These are phyloP conservation scores for Sericinus montela DNA, from an alignment of 2,888 invertebrate genomes.

Conservation along the genomic window DNA sequence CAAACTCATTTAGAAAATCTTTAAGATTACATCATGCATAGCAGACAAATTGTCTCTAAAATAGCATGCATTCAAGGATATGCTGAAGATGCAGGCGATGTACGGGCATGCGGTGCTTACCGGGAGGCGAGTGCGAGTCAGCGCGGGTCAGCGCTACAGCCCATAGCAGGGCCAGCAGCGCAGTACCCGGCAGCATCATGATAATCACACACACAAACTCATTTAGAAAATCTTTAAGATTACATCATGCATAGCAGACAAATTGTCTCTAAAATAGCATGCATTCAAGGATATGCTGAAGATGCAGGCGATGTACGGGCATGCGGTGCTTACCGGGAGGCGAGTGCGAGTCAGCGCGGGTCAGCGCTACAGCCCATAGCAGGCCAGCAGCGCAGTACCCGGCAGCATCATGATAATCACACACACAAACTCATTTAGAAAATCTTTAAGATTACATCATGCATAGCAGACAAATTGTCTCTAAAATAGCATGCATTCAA, in stretches of 20 bases:
- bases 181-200: neutral
- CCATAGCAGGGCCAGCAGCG: conserved; percentile 19
- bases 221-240: neutral
- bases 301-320: neutral
- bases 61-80: neutral
- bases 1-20: too few species aligned
- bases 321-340: conserved; percentile 3
- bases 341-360: conserved; percentile 4
- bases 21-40: neutral
- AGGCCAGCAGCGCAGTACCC: conserved; percentile 16
- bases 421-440: neutral
- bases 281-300: neutral
- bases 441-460: too few species aligned
- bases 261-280: neutral
- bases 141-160: conserved; percentile 10
- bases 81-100: neutral
- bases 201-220: neutral
- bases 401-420: neutral
- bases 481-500: too few species aligned
- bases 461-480: too few species aligned
- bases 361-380: conserved; percentile 12
- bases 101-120: neutral
- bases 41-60: neutral
- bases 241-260: neutral
- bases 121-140: conserved; percentile 4